Conservation (phyloP, 2,888 invertebrate genomes). For the Papilio gigon region DNA sequence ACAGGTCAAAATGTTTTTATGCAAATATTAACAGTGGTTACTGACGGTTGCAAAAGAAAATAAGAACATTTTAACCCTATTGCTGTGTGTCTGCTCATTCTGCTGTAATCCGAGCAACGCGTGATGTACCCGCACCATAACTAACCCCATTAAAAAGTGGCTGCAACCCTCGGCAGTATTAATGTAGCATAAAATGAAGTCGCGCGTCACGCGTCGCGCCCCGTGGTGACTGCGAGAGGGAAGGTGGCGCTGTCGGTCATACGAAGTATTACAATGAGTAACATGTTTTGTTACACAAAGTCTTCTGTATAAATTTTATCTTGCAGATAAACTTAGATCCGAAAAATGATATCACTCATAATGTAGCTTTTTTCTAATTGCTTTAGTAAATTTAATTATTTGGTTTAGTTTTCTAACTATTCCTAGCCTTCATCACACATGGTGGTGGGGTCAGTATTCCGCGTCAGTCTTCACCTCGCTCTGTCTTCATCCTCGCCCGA, state of each 20-base stretch:
- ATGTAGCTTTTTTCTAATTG: too few relatives aligned
- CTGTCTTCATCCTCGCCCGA: too few relatives aligned
- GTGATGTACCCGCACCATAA: slow-evolving; percentile 68
- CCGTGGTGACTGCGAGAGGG: slow-evolving; percentile 59
- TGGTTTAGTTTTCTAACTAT: too few relatives aligned
- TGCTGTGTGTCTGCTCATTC: slow-evolving; percentile 55
- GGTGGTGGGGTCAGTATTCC: too few relatives aligned
- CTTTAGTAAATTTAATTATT: too few relatives aligned
- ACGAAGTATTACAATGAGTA: slow-evolving; percentile 27
- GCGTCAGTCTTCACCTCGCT: too few relatives aligned
- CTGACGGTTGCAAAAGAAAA: background rate
- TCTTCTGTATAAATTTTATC: too few relatives aligned
- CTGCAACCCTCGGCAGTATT: slow-evolving; percentile 68
- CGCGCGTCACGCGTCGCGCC: slow-evolving; percentile 71
- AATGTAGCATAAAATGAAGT: slow-evolving; percentile 83
- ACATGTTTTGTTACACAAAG: background rate
- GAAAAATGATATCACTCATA: slow-evolving; percentile 30
- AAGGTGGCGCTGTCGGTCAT: slow-evolving; percentile 48
- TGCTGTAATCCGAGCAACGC: slow-evolving; percentile 49
- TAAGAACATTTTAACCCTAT: background rate
- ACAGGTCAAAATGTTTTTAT: background rate
- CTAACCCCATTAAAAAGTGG: slow-evolving; percentile 81
- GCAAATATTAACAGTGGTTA: background rate
- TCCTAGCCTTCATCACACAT: too few relatives aligned
- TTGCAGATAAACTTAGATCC: slow-evolving; percentile 43